Percentiles rank a stretch among this genome's conserved stretches.
phyloP scores from a whole-genome alignment of 2,888 invertebrate genomes.

The Crossocerus cetratus region DNA sequence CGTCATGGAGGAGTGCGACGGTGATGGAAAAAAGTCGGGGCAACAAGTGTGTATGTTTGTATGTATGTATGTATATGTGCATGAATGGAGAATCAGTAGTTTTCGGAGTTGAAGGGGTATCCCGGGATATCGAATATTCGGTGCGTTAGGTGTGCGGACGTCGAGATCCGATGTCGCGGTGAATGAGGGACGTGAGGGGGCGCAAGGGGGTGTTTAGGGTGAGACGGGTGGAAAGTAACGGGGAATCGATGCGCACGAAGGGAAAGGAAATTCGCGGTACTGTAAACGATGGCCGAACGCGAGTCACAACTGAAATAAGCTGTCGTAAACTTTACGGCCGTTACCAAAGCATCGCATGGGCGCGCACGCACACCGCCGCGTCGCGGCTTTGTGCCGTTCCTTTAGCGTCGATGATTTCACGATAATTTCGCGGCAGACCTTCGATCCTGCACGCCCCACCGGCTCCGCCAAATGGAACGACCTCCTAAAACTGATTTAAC shows the following conservation, averaged over 20 bases:
- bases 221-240: neutral
- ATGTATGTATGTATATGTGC: too few species aligned
- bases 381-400: neutral
- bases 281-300: conserved; percentile 25
- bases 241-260: neutral
- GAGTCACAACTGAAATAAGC: conserved; percentile 32
- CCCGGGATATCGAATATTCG: neutral
- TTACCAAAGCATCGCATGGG: conserved; percentile 1
- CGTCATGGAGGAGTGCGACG: too few species aligned
- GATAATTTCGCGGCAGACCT: conserved; percentile 5
- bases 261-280: neutral
- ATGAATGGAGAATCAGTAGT: too few species aligned
- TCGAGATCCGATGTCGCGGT: neutral
- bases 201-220: neutral
- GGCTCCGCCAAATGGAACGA: neutral
- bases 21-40: too few species aligned
- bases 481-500: conserved; percentile 5
- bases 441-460: neutral
- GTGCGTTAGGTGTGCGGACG: neutral
- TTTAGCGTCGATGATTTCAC: conserved; percentile 3
- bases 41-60: too few species aligned
- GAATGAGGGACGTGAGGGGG: too few species aligned
- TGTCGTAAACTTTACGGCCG: conserved; percentile 40
- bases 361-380: too few species aligned
- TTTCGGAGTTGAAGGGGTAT: too few species aligned